These are phyloP conservation scores for Cataglyphis livida DNA, from an alignment of 2,888 invertebrate genomes.

Conservation along the genomic window DNA sequence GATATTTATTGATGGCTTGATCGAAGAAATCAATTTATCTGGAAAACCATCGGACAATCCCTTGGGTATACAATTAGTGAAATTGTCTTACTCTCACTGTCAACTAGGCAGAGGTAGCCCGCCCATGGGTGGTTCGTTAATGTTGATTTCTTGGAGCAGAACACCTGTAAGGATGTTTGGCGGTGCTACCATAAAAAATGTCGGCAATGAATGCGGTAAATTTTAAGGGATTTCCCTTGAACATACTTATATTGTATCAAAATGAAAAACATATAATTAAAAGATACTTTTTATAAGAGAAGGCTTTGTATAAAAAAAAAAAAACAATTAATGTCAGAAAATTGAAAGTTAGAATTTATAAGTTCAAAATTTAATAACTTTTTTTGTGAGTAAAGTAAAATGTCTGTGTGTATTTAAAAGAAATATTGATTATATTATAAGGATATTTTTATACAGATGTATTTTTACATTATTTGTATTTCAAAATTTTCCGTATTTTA, in stretches of 20 bases:
- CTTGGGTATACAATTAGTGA: conserved; percentile 85
- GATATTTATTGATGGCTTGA: conserved; percentile 22
- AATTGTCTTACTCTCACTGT: conserved; percentile 85
- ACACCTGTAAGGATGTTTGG: conserved; percentile 90
- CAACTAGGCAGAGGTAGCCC: conserved; percentile 86
- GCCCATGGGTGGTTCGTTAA: conserved; percentile 82
- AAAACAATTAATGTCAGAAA: neutral
- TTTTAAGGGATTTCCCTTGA: conserved; percentile 77
- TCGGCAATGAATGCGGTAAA: conserved; percentile 88
- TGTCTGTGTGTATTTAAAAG: neutral
- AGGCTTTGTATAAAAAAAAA: neutral
- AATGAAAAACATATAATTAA: neutral
- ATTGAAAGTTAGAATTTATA: neutral
- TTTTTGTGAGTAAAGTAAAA: neutral
- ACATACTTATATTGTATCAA: neutral
- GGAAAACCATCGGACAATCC: conserved; percentile 66
- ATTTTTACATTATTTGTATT: neutral
- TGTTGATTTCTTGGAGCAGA: conserved; percentile 89
- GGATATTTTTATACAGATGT: neutral
- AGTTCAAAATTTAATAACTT: neutral
- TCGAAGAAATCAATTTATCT: neutral
- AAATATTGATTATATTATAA: neutral
- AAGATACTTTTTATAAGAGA: neutral
- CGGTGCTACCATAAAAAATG: conserved; percentile 88
- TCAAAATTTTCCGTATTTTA: neutral